A percentile compares a stretch with the other conserved stretches of the same genome.
phyloP scores from a whole-genome alignment of 2,113 vertebrate genomes.

The Oostethus manadensis region DNA sequence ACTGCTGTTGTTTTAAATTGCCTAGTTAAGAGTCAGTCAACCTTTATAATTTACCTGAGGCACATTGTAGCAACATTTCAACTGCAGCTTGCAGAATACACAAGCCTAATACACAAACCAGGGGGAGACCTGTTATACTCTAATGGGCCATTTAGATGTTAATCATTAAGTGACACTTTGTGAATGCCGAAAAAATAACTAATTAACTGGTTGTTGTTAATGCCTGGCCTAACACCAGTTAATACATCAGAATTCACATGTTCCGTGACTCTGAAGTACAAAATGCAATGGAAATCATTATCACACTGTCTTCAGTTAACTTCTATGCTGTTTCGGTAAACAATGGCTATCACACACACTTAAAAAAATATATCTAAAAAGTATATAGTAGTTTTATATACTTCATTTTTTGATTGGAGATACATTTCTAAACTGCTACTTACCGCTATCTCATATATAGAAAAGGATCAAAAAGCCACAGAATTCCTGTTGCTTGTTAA shows the following conservation, averaged over 20 bases:
- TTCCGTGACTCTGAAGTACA: background rate
- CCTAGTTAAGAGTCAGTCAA: constrained; percentile 42
- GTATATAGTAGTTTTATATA: too few relatives aligned
- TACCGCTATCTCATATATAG: background rate
- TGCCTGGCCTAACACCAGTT: background rate
- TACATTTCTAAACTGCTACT: background rate
- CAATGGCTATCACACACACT: background rate
- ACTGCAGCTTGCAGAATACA: constrained; percentile 67
- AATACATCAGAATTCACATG: constrained; percentile 12
- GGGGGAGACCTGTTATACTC: constrained; percentile 56
- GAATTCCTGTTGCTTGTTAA: constrained; percentile 49
- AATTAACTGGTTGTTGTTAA: constrained; percentile 34
- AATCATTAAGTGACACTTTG: constrained; percentile 69
- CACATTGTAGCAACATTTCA: constrained; percentile 23
- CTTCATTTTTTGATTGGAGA: too few relatives aligned
- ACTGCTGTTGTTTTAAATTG: constrained; percentile 31
- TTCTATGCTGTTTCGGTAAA: constrained; percentile 4
- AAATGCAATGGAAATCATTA: background rate
- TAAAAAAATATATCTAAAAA: too few relatives aligned
- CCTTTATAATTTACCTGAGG: constrained; percentile 51
- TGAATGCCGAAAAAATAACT: constrained; percentile 30
- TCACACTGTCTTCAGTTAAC: constrained; percentile 5
- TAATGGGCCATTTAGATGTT: constrained; percentile 75
- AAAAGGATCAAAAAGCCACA: constrained; percentile 24
- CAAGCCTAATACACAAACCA: constrained; percentile 68